Base-by-base conservation (phyloP, 1,140 invertebrate species). In the Hyposmocoma kahamanoa region DNA sequence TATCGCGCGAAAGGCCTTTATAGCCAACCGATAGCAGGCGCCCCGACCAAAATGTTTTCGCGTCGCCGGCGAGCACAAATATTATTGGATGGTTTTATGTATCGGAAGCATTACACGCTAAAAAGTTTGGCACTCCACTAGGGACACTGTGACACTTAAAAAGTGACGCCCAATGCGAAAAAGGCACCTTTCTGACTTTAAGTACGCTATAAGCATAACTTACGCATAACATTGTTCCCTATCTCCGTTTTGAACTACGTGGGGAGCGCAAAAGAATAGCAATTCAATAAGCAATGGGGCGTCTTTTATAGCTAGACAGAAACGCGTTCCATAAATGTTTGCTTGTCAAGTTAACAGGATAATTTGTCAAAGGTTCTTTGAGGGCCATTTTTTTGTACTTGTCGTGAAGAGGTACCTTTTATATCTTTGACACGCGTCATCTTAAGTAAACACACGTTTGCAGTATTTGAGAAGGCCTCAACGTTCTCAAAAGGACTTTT, bases 1-100 rank as follows among this genome's bases (percentile, higher is more conserved):
- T 87, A 87, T 86, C 82, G 75, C 74, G 72, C 72, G 72, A 72
- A 79, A 82, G 75, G 79, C 78, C 78, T 84, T 85, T 84, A 85
- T 82, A 64, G 73, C 69, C 76, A 63, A 67, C 70, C 72, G 79
- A 81, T 76, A 67, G 67, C 63, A 63, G 59, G 62, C 56, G 60
- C 58, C 59, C 53, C 53, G 50, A 53, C 53, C 67, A 57, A 72
- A 75, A 76, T 78, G 72, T 76, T 77, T 77, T 77, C 65, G 63
- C 59, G 65, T 79, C 72, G 75, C 68, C 67, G 67, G 59, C 63
- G 65, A 66, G 62, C 62, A 63, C 74, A 75, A 80, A 84, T 78
- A 81, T 71, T 71, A 73, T 68, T 72, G 53, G 71, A 75, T 80
- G 62, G 76, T 64, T 83, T 81, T 78, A 81, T 84, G 79, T 84